Evolutionary conservation across 2,888 invertebrate species (phyloP).

Genomic region (Apodemia duryi): DNA sequence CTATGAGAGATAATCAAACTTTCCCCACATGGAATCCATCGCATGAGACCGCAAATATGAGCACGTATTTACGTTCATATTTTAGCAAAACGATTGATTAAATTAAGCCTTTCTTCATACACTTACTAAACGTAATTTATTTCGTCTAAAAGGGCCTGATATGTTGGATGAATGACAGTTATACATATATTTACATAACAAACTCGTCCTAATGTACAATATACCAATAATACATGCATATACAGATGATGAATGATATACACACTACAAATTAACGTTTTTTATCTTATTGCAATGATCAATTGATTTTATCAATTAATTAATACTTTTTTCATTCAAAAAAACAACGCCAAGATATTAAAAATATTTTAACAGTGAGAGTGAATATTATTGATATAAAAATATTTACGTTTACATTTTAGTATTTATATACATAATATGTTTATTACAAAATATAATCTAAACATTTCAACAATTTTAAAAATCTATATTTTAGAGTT

Average conservation of each 20-base stretch:
- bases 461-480: slow-evolving; percentile 8
- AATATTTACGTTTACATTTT: slow-evolving; percentile 8
- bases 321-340: not conserved
- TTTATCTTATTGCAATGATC: slow-evolving; percentile 1
- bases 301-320: slow-evolving; percentile 3
- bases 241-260: not conserved
- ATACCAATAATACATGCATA: slow-evolving; percentile 7
- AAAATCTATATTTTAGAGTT: slow-evolving; percentile 2
- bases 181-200: slow-evolving; percentile 1
- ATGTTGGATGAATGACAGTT: slow-evolving; percentile 4
- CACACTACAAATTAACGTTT: not conserved
- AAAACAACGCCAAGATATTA: slow-evolving; percentile 6
- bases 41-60: not conserved
- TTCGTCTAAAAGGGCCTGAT: not conserved
- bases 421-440: slow-evolving; percentile 4
- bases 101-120: no score
- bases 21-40: not conserved
- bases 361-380: not conserved
- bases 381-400: slow-evolving; percentile 10
- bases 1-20: not conserved
- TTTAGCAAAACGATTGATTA: no score
- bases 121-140: not conserved
- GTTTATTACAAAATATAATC: slow-evolving; percentile 8
- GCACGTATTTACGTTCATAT: no score
- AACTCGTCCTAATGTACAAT: not conserved